These are phyloP conservation scores for Panthera tigris DNA, from an alignment of 2,113 vertebrate genomes.

Conservation along the genomic window DNA sequence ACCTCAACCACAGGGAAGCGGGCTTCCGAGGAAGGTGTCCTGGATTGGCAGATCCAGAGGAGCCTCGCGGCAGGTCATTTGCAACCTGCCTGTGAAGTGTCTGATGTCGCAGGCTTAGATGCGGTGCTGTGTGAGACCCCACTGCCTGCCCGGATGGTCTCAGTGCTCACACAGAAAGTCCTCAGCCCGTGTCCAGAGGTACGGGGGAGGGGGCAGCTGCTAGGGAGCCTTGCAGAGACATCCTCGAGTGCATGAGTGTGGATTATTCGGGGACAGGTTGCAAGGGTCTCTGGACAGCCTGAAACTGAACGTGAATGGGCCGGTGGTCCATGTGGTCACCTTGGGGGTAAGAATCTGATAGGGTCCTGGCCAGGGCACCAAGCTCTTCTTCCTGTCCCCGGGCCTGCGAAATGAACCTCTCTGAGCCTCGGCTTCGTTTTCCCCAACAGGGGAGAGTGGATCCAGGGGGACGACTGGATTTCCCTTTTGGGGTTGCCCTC, in stretches of 20 bases:
- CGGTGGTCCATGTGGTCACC: accelerated
- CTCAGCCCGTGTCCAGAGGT: neutral
- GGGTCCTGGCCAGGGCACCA: neutral
- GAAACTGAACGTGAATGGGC: neutral
- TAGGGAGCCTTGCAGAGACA: neutral
- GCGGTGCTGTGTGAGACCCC: neutral
- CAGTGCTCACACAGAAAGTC: neutral
- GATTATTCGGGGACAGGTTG: neutral
- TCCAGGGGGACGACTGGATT: neutral
- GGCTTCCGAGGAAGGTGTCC: accelerated
- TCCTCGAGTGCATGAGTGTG: neutral
- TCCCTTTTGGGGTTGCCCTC: neutral
- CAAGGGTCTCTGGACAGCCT: neutral
- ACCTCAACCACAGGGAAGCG: neutral
- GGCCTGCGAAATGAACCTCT: neutral
- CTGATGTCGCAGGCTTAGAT: accelerated
- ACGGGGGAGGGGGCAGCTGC: neutral
- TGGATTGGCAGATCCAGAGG: neutral
- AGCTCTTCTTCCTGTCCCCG: neutral
- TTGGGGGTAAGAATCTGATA: neutral
- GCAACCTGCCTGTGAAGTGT: neutral
- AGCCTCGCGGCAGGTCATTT: neutral
- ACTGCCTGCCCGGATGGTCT: neutral
- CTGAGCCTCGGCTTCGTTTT: neutral
- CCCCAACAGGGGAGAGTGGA: neutral